phyloP scores from a whole-genome alignment of 2,113 vertebrate genomes.

The Physeter macrocephalus region DNA sequence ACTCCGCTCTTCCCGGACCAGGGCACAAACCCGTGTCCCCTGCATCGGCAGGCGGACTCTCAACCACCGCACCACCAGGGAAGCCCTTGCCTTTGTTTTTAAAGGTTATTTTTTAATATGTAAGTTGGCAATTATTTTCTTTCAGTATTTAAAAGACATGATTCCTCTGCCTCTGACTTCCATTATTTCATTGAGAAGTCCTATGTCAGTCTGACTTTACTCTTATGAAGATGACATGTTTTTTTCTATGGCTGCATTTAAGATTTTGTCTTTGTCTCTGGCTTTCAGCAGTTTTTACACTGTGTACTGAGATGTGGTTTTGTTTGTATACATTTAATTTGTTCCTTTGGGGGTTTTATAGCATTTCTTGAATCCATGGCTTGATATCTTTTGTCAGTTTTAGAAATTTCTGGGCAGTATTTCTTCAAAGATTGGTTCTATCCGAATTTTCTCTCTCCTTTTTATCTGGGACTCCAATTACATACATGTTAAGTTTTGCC shows the following conservation, averaged over 20 bases:
- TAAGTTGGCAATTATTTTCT: background rate
- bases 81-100: background rate
- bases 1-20: too few relatives aligned
- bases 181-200: background rate
- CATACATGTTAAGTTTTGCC: background rate
- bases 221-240: background rate
- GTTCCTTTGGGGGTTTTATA: background rate
- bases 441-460: background rate
- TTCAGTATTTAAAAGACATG: background rate
- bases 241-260: background rate
- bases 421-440: conserved; percentile 2
- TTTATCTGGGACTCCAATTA: background rate
- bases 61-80: too few relatives aligned
- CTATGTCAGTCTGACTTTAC: background rate
- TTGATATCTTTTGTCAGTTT: conserved; percentile 5
- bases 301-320: background rate
- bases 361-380: background rate
- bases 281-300: background rate
- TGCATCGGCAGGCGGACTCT: too few relatives aligned
- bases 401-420: background rate
- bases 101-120: background rate
- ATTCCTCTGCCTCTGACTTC: background rate
- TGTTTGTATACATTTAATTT: background rate
- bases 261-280: background rate
- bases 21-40: too few relatives aligned